These are phyloP conservation scores for Melitaea cinxia DNA, from an alignment of 1,140 invertebrate genomes.

Conservation along the genomic window DNA sequence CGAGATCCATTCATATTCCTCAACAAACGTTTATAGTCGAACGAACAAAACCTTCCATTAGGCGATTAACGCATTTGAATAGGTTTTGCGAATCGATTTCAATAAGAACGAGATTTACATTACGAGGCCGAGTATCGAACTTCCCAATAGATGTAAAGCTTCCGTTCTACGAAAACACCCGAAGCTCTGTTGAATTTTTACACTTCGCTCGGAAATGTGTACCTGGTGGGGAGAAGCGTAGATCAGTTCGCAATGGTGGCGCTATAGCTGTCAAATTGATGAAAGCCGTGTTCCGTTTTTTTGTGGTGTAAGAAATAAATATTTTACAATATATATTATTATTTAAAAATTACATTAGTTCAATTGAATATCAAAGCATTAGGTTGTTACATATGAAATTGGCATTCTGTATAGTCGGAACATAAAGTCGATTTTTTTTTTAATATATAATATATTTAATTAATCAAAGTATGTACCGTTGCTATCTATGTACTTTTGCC, in stretches of 20 bases:
- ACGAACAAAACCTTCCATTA: conserved; percentile 22
- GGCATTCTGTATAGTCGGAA: no score
- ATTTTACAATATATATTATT: neutral
- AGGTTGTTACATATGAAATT: no score
- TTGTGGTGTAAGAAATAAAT: conserved; percentile 44
- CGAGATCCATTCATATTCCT: conserved; percentile 10
- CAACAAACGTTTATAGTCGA: conserved; percentile 11
- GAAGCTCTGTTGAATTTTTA: conserved; percentile 24
- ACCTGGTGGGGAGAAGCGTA: conserved; percentile 9
- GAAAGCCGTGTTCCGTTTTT: conserved; percentile 50
- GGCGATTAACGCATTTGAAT: conserved; percentile 53
- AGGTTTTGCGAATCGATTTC: conserved; percentile 69
- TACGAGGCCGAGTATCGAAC: conserved; percentile 48
- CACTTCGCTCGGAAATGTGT: conserved; percentile 6
- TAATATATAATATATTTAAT: no score
- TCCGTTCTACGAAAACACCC: conserved; percentile 46
- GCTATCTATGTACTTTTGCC: no score
- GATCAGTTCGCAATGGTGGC: conserved; percentile 55
- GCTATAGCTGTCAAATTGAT: conserved; percentile 62
- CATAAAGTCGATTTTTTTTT: no score
- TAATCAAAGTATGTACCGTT: no score
- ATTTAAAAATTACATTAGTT: no score
- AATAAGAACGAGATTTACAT: conserved; percentile 60
- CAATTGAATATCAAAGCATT: no score
- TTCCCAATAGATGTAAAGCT: conserved; percentile 64